Base-by-base conservation (phyloP, 2,888 invertebrate genomes). In the Coelinius sp. region DNA sequence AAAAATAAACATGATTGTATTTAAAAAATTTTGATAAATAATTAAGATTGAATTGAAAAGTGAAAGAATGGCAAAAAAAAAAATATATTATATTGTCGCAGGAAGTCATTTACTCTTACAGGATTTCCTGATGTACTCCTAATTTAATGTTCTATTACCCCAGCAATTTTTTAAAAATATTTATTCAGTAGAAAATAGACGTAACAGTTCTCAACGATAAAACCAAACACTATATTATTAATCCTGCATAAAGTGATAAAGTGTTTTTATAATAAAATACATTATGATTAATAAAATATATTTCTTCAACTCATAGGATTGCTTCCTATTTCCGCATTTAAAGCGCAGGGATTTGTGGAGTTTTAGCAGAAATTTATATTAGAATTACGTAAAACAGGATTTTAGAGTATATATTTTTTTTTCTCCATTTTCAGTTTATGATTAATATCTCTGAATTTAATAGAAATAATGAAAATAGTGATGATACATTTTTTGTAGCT, bases 251-350 rank as follows among this genome's bases (percentile, higher is more conserved):
- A 70, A 63, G 38, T 49, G 24, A 31, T 31, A 8, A 31, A 17
- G 20, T 1, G 20, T 49, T 49, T 49, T 20, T 20, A 7, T 20
- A 49, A 49, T 49, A n/a, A 49, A 5, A n/a, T 41, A n/a, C 10
- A 17, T 20, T 8, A 8, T 49, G 41, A 49, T 64, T 44, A 31
- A 38, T 20, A 17, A 17, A 20, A 22, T 31, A 14, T 17, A 12
- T 53, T 53, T 53, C 7, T 14, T 66, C 24, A 35, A 7, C 49
- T 17, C 10, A n/a, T 22, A 12, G 24, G 24, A 31, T 44, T 68
- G 35, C 46, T 46, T 35, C 65, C 41, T 41, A 24, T 17, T 35
- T 70, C 70, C 70, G 70, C 59, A 70, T 70, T 70, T 65, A 70
- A 70, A 66, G 70, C 65, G 14, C 44, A 70, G 53, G 44, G 46